Conservation (phyloP, 2,113 vertebrate genomes). For the Aegypius monachus region DNA sequence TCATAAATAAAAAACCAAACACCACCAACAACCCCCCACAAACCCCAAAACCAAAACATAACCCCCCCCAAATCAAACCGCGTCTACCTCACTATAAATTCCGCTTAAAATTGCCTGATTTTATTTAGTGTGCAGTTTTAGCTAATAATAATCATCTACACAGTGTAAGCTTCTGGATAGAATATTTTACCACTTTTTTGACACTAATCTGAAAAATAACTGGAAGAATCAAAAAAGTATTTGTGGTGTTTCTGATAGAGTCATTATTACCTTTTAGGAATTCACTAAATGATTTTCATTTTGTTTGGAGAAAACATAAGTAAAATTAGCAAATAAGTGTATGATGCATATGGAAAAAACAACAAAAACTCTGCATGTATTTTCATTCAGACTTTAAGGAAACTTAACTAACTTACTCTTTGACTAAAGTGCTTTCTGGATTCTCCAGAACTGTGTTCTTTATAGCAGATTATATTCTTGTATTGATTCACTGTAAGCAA, state of each 20-base stretch:
- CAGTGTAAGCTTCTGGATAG: neutral
- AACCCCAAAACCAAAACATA: neutral
- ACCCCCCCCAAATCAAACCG: neutral
- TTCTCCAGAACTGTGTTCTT: neutral
- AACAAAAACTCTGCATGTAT: neutral
- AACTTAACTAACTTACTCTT: neutral
- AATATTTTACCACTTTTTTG: neutral
- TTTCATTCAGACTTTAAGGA: neutral
- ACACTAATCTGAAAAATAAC: neutral
- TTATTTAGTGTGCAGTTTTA: neutral
- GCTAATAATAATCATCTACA: neutral
- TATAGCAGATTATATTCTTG: neutral
- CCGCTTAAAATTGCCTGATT: neutral
- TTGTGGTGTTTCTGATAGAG: neutral
- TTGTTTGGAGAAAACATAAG: neutral
- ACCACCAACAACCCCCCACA: neutral
- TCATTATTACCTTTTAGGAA: neutral
- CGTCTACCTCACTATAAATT: neutral
- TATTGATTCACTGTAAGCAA: neutral
- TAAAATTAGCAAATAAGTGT: neutral
- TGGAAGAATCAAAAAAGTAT: neutral
- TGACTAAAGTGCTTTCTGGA: neutral
- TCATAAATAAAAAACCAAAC: neutral
- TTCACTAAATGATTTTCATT: neutral
- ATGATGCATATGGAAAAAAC: neutral